Conservation (phyloP, 2,113 vertebrate species). For the Onychostruthus taczanowskii region DNA sequence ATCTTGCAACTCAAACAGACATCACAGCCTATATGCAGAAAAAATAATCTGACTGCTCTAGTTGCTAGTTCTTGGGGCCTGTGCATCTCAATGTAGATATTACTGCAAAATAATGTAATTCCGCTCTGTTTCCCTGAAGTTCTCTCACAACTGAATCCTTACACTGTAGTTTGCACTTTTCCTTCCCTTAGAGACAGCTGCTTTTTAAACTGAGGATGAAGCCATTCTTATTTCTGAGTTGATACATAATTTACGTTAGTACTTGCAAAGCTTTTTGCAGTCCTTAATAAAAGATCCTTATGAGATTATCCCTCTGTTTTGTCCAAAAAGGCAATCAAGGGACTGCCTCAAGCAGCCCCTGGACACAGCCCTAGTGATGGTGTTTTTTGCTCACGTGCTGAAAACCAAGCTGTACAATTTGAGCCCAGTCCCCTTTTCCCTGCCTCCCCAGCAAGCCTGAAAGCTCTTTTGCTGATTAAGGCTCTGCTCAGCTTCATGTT, state of each 20-base stretch:
- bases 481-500: background rate
- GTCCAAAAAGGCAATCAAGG: background rate
- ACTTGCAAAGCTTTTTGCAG: background rate
- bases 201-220: background rate
- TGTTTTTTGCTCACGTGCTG: background rate
- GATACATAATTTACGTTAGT: background rate
- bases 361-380: accelerated
- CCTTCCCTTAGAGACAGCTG: background rate
- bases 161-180: background rate
- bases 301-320: background rate
- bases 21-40: background rate
- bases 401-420: background rate
- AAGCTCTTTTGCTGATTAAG: background rate
- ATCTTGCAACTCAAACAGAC: constrained; percentile 31
- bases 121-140: background rate
- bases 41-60: background rate
- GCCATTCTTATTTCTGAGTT: background rate
- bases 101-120: background rate
- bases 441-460: background rate
- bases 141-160: background rate
- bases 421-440: background rate
- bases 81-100: background rate
- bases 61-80: background rate
- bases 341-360: background rate
- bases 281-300: background rate